Conservation (phyloP, 92 coral and sea anemone genomes). For the Epizoanthus fatuus region DNA sequence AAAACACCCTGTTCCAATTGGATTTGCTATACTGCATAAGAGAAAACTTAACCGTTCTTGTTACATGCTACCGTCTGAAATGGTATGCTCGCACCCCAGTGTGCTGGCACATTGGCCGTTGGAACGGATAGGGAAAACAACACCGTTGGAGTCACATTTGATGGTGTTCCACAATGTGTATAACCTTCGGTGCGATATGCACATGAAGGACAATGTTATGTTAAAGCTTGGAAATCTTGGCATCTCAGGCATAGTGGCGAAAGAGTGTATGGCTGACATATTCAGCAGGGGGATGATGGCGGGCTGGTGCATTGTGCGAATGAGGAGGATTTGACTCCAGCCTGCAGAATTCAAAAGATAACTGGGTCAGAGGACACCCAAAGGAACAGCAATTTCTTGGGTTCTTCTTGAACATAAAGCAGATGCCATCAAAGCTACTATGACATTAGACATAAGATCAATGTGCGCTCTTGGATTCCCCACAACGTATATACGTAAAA, state of each 20-base stretch:
- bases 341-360: too few relatives aligned
- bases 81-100: conserved; percentile 43
- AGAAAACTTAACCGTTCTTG: not conserved
- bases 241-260: not conserved
- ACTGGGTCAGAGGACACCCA: conserved; percentile 52
- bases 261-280: conserved; percentile 40
- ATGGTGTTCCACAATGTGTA: not conserved
- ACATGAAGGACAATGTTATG: conserved; percentile 45
- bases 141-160: not conserved
- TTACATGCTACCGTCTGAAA: conserved; percentile 13
- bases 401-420: not conserved
- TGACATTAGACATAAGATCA: not conserved
- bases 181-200: conserved; percentile 40
- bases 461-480: too few relatives aligned
- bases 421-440: not conserved
- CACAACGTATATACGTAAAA: conserved; percentile 51
- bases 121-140: not conserved
- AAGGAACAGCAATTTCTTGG: conserved; percentile 31
- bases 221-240: conserved; percentile 8
- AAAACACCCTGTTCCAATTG: conserved; percentile 29
- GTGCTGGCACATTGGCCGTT: conserved; percentile 1
- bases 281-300: conserved; percentile 30
- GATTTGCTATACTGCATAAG: conserved; percentile 19
- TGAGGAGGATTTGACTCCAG: too few relatives aligned
- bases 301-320: conserved; percentile 8